Conservation (phyloP, 1,140 invertebrate species). For the Onthophagus taurus region DNA sequence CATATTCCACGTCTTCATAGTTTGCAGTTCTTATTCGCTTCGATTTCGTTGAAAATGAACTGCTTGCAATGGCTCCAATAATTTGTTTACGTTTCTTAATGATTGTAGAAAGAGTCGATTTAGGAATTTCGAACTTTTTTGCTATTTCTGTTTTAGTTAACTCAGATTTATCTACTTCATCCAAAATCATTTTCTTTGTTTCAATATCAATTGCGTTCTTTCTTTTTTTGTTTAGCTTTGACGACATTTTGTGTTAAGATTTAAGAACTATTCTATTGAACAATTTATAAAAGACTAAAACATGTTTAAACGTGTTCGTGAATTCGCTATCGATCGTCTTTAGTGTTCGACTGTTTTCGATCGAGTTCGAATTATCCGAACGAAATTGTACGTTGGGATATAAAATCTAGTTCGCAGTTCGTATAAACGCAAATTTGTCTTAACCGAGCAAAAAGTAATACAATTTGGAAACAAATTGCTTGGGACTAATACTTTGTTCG, state of each 20-base stretch:
- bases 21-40: conserved; percentile 1
- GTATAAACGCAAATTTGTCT: neutral
- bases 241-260: neutral
- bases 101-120: neutral
- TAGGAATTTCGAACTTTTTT: neutral
- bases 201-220: neutral
- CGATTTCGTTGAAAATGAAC: neutral
- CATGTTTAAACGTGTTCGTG: neutral
- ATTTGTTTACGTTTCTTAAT: conserved; percentile 5
- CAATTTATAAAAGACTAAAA: neutral
- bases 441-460: neutral
- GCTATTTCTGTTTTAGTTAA: neutral
- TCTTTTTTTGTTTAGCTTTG: neutral
- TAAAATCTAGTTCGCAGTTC: neutral
- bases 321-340: too few relatives aligned
- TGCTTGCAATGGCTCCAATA: neutral
- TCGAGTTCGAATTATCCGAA: too few relatives aligned
- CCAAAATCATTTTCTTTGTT: neutral
- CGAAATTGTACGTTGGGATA: neutral
- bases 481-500: too few relatives aligned
- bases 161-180: neutral
- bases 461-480: too few relatives aligned
- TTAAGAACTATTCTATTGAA: neutral
- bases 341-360: too few relatives aligned
- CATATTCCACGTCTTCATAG: neutral